Base-by-base conservation (phyloP, 2,113 vertebrate species). In the Bostrychus sinensis region DNA sequence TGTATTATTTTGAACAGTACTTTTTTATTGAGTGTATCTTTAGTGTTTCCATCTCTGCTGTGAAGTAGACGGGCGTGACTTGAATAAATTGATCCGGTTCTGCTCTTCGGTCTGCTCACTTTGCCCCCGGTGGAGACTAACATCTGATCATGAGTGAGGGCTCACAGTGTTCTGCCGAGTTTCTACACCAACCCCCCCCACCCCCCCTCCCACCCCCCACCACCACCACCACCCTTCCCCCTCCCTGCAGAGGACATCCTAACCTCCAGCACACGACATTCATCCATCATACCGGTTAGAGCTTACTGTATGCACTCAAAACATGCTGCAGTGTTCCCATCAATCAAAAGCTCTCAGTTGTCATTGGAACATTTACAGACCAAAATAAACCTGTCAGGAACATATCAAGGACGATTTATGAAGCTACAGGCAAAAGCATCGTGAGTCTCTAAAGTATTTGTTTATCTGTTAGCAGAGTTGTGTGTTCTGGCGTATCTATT, bases 361-460 rank as follows among this genome's bases (percentile, higher is more conserved):
- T 42, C 22, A 43, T 20, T 56, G 34, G 22, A 41, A 62, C 7
- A 30, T 10, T 45, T 48, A 32, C n/a, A 7, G 25, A 10, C 7
- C 48, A 36, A 62, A 65, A 68, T 45, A 9, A 62, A 72, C 6
- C 66, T 57, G 46, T 72, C 70, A 43, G 6, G 30, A 68, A 62
- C 43, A 48, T 28, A 73, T 55, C 2, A 5, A 6, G 32, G 11
- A 45, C 63, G 2, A 60, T 46, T 25, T 62, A 16, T 39, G 37
- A 60, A 62, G 62, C 13, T 58, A 9, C 62, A 8, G 42, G 8
- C 19, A 22, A 3, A 10, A 11, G 8, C 19, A 20, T 10, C 8
- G 30, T 3, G 8, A 20, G 13, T 14, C 7, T n/a, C n/a, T n/a
- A n/a, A 38, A 38, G 13, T 38, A 38, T 32, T 32, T n/a, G n/a